These are phyloP conservation scores for Xenops minutus DNA, from an alignment of 2,797 vertebrate genomes.

Conservation along the genomic window DNA sequence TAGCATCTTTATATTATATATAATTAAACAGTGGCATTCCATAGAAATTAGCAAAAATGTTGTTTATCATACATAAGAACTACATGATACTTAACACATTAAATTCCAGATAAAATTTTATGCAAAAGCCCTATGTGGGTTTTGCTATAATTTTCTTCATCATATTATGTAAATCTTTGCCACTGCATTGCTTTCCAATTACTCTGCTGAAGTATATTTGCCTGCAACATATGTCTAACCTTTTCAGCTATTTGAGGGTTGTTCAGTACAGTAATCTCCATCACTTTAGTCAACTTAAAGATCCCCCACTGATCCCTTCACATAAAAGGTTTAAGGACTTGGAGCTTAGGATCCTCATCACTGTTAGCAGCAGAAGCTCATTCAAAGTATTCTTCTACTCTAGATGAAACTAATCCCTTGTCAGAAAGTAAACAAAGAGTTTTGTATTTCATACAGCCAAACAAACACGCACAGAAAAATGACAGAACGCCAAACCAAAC, in stretches of 20 bases:
- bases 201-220: not conserved
- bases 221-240: conserved; percentile 1
- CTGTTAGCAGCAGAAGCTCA: not conserved
- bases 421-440: not conserved
- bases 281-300: conserved; percentile 22
- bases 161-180: not conserved
- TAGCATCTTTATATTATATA: not conserved
- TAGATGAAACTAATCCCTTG: conserved; percentile 14
- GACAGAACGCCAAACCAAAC: not conserved
- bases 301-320: conserved; percentile 4
- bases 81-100: not conserved
- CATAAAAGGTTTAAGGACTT: conserved; percentile 43
- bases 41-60: not conserved
- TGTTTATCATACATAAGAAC: not conserved
- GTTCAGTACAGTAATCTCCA: not conserved
- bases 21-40: not conserved
- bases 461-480: not conserved
- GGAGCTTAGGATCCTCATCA: not conserved
- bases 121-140: not conserved
- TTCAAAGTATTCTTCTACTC: not conserved
- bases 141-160: not conserved
- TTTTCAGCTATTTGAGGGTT: not conserved
- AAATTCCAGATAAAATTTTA: not conserved
- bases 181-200: not conserved
- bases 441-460: not conserved